Evolutionary conservation across 2,888 invertebrate species (phyloP).

Genomic region (Deilephila porcellus): DNA sequence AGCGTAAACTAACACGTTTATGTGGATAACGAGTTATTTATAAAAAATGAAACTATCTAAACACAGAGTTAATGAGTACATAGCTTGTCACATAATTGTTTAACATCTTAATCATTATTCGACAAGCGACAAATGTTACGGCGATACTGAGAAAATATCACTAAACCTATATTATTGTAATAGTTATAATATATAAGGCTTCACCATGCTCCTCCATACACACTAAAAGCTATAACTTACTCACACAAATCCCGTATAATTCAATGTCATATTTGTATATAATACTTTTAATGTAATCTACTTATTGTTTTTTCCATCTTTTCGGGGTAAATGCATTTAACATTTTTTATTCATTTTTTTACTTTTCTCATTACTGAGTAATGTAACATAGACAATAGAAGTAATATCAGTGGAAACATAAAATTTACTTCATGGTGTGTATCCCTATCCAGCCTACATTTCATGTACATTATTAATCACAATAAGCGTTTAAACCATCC

Average conservation of each 20-base stretch:
- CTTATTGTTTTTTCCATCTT: background rate
- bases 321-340: background rate
- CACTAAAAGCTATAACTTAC: slow-evolving; percentile 80
- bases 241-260: slow-evolving; percentile 73
- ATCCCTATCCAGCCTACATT: background rate
- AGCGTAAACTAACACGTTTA: slow-evolving; percentile 52
- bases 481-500: slow-evolving; percentile 49
- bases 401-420: background rate
- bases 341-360: background rate
- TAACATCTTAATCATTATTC: slow-evolving; percentile 56
- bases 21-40: slow-evolving; percentile 60
- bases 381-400: background rate
- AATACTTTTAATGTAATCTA: background rate
- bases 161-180: slow-evolving; percentile 62
- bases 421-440: background rate
- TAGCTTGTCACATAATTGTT: slow-evolving; percentile 63
- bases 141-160: slow-evolving; percentile 62
- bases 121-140: slow-evolving; percentile 72
- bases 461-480: slow-evolving; percentile 32
- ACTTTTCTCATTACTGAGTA: background rate
- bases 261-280: slow-evolving; percentile 20
- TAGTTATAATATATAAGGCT: slow-evolving; percentile 62
- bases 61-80: slow-evolving; percentile 68
- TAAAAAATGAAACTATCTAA: slow-evolving; percentile 68
- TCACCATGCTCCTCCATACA: slow-evolving; percentile 78